Evolutionary conservation across 2,113 vertebrate genomes (phyloP), one percentile per base, ranked within the genome.

Genomic region (Ranitomeya imitator): DNA sequence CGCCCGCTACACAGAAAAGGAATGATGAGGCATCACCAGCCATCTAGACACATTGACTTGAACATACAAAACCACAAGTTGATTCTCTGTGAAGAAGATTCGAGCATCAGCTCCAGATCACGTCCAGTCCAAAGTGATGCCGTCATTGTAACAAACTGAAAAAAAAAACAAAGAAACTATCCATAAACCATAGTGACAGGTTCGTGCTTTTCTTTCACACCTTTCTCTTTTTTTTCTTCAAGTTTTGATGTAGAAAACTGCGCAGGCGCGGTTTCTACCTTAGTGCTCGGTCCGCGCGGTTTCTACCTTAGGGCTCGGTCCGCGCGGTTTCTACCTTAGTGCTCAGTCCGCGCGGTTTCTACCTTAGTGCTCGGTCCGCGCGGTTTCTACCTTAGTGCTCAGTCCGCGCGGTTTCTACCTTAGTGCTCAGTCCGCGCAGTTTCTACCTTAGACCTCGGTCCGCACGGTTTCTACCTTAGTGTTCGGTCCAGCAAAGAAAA

Each of bases 221-320:
- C 90, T 92, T 93, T 85, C 90, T 94, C 94, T 90, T 91, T 5
- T 13, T 91, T 92, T 93, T 86, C 91, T 94, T 94, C 94, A 95
- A 94, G 94, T 95, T 95, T 95, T 94, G 95, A 94, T 94, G 92
- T 88, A 93, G 89, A 92, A 92, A 92, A 88, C 87, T 93, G 90
- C 93, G 93, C 90, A 51, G 92, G 91, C 91, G 90, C 91, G 37
- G 37, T 31, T 31, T 31, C 26, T 31, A 31, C 26, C 26, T 31
- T 31, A 31, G 26, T 31, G 26, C 26, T 31, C 26, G 26, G 26
- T 31, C 26, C 26, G 26, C 26, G 26, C 26, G 2, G 26, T 31
- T 31, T 31, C 1, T 31, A 31, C 1, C 26, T 2, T 31, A 31
- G 26, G 1, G 26, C 26, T 31, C 26, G 26, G 26, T 31, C 26